Evolutionary conservation across 2,888 invertebrate genomes (phyloP).

Genomic region (Platycnemis pennipes): DNA sequence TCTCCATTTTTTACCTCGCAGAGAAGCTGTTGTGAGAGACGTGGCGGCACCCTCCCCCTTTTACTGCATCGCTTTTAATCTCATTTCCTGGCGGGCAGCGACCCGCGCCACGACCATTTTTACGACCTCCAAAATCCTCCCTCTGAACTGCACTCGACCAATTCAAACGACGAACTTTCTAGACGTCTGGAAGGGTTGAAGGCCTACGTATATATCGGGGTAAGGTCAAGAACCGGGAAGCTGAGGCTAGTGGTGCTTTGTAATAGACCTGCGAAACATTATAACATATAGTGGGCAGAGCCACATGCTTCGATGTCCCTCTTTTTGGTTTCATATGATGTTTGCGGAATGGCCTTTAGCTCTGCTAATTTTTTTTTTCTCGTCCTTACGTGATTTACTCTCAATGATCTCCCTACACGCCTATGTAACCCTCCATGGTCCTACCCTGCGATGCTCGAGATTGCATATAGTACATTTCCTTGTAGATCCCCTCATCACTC

Average conservation of each 20-base stretch:
- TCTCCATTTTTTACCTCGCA: background rate
- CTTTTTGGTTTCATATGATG: background rate
- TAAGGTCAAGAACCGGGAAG: background rate
- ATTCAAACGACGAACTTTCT: conserved; percentile 50
- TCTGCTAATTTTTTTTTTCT: background rate
- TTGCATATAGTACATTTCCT: too few relatives aligned
- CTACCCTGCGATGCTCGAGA: too few relatives aligned
- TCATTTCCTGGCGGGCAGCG: conserved; percentile 40
- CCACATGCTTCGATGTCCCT: too few relatives aligned
- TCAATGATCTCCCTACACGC: too few relatives aligned
- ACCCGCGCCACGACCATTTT: conserved; percentile 51
- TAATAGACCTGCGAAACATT: background rate
- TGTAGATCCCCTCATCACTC: too few relatives aligned
- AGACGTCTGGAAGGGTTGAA: background rate
- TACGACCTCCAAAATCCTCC: background rate
- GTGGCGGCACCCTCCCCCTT: background rate
- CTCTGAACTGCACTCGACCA: background rate
- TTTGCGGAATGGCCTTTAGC: background rate
- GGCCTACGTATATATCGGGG: too few relatives aligned
- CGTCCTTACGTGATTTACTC: background rate
- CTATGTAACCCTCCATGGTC: too few relatives aligned
- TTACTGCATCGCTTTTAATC: conserved; percentile 57
- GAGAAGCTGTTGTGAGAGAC: background rate
- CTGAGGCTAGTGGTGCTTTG: background rate
- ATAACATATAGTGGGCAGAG: background rate